Conservation (phyloP, 1,140 invertebrate genomes). For the Trichoplusia ni region DNA sequence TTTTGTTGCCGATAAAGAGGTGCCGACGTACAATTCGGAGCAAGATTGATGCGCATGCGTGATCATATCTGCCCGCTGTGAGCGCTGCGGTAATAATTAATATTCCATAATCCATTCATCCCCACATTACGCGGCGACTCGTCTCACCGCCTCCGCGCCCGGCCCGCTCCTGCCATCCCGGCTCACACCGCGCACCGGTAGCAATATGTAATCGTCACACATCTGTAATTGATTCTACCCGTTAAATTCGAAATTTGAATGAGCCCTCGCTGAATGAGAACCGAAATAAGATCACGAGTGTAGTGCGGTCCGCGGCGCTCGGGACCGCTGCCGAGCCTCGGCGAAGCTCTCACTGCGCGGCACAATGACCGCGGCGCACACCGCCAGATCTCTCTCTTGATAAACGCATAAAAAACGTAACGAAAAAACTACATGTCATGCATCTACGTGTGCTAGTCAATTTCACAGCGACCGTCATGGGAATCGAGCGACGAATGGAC, state of each 20-base stretch:
- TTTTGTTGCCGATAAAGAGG: constrained; percentile 75
- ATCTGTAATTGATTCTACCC: constrained; percentile 70
- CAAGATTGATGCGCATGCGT: constrained; percentile 73
- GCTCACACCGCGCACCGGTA: constrained; percentile 46
- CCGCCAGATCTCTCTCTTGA: constrained; percentile 73
- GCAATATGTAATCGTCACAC: constrained; percentile 69
- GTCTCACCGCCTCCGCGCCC: constrained; percentile 55
- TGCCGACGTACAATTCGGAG: constrained; percentile 72
- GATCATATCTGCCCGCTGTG: constrained; percentile 70
- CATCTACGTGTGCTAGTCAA: constrained; percentile 78
- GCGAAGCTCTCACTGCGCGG: constrained; percentile 50
- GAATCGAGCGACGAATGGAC: constrained; percentile 73
- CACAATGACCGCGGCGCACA: constrained; percentile 70
- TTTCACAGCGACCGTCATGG: constrained; percentile 76
- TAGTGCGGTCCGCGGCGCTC: constrained; percentile 53
- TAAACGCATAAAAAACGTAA: constrained; percentile 71
- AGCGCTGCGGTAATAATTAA: constrained; percentile 66
- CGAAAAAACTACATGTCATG: constrained; percentile 79
- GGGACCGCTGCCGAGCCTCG: constrained; percentile 37
- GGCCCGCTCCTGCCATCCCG: constrained; percentile 7
- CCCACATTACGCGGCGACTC: constrained; percentile 50
- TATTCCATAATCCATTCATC: constrained; percentile 76
- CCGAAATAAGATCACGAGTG: constrained; percentile 72
- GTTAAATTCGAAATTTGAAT: constrained; percentile 76
- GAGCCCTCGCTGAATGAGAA: constrained; percentile 67